Conservation (phyloP, 2,888 invertebrate species). For the Stegana nigrithorax region DNA sequence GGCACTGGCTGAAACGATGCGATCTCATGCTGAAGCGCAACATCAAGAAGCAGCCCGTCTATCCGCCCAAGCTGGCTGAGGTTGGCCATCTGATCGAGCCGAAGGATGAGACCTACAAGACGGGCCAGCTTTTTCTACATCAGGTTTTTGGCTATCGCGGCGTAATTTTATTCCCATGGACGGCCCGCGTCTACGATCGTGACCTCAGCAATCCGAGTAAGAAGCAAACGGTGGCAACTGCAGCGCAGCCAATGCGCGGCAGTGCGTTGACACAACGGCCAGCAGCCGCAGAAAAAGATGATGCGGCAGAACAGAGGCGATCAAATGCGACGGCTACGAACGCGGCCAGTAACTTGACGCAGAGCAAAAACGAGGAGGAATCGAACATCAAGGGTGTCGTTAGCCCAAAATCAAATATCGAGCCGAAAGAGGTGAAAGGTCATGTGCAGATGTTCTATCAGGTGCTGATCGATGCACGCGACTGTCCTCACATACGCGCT, state of each 20-base stretch:
- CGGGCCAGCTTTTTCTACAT: slow-evolving; percentile 94
- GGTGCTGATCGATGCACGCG: slow-evolving; percentile 94
- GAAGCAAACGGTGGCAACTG: slow-evolving; percentile 70
- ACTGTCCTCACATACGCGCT: slow-evolving; percentile 95
- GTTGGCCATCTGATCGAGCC: slow-evolving; percentile 91
- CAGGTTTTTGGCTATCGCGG: slow-evolving; percentile 96
- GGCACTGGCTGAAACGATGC: background rate
- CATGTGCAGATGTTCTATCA: slow-evolving; percentile 95
- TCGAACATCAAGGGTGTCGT: too few species aligned
- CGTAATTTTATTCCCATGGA: slow-evolving; percentile 94
- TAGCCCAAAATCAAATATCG: too few species aligned
- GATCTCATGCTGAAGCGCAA: background rate
- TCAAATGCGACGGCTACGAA: slow-evolving; percentile 7
- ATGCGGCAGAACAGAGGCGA: background rate
- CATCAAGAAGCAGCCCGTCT: background rate
- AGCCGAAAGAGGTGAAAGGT: slow-evolving; percentile 87
- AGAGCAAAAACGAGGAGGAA: background rate
- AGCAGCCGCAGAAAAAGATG: too few species aligned
- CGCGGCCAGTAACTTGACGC: slow-evolving; percentile 12
- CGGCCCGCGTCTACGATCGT: slow-evolving; percentile 92
- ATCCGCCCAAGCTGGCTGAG: slow-evolving; percentile 82
- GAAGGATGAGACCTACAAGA: slow-evolving; percentile 91
- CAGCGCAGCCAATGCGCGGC: background rate
- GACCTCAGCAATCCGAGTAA: slow-evolving; percentile 76
- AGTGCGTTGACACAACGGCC: background rate